These are phyloP conservation scores for Solea senegalensis DNA, from an alignment of 2,113 vertebrate genomes.

Conservation along the genomic window DNA sequence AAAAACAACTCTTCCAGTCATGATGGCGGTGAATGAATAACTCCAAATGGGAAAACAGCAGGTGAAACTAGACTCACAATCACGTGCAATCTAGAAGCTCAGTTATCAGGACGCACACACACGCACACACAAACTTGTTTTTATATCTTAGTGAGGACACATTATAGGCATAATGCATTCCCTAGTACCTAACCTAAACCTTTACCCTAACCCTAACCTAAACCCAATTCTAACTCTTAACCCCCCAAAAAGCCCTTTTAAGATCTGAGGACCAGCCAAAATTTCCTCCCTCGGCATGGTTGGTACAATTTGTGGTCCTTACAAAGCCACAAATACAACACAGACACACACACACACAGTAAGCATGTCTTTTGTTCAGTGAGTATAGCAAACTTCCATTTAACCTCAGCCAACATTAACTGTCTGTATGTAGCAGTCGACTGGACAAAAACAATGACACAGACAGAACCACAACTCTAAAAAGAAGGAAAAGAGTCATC, in stretches of 20 bases:
- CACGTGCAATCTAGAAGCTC: conserved; percentile 43
- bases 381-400: conserved; percentile 18
- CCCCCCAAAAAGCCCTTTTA: too few species aligned
- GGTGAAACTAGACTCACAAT: conserved; percentile 43
- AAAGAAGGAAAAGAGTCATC: not conserved
- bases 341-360: not conserved
- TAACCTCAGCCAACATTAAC: conserved; percentile 1
- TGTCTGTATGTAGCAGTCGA: conserved; percentile 6
- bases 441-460: not conserved
- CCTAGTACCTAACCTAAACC: too few species aligned
- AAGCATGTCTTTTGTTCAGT: conserved; percentile 32
- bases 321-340: too few species aligned
- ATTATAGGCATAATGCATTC: too few species aligned
- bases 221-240: too few species aligned
- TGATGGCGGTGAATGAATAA: conserved; percentile 56
- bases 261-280: too few species aligned
- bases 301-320: too few species aligned
- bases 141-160: too few species aligned
- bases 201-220: too few species aligned
- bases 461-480: not conserved
- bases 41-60: conserved; percentile 52
- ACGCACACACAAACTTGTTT: conserved; percentile 1
- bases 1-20: conserved; percentile 59
- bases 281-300: too few species aligned
- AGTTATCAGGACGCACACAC: conserved; percentile 25